Evolutionary conservation across 2,113 vertebrate species (phyloP), one percentile per base, ranked within the genome.

Genomic region (Xiphorhynchus elegans): DNA sequence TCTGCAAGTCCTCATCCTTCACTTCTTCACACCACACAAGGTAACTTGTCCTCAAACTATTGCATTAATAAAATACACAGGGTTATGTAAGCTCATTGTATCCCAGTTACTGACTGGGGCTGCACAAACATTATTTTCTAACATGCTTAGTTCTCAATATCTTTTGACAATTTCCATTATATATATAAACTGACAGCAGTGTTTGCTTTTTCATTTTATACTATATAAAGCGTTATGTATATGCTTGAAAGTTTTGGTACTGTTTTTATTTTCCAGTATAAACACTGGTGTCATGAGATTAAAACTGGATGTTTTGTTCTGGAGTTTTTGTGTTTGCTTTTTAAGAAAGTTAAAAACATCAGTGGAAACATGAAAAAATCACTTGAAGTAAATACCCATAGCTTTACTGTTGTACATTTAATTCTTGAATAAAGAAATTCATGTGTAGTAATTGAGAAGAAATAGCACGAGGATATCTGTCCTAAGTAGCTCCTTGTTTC

Each of bases 61-160:
- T 47, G 17, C 26, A 23, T 13, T 59, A 44, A 31, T 42, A 31
- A 69, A 59, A 60, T 50, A 39, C 23, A 10, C 20, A 13, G 35
- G 33, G 9, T 31, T 26, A 52, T 16, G 25, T 40, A 62, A 69
- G 15, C 31, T 50, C 21, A n/a, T 26, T 0, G 0, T 29, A 24
- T 7, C 21, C 49, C 67, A 62, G 10, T 6, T 39, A 11, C 5
- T 42, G 28, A 49, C 63, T 26, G 19, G 6, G 9, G 26, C 23
- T 59, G 25, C 39, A 59, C 17, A 83, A 68, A 73, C 13, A n/a
- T 7, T 16, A 8, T 59, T 55, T 16, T 59, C 25, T 75, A 35
- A 7, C 8, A 11, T 9, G 16, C 17, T 60, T 33, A 14, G 3
- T 16, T 85, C 62, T 35, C 19, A 46, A 24, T 37, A 68, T 6